Percentiles rank a stretch among this genome's conserved stretches.
Conservation (phyloP, 2,888 invertebrate genomes). For the Cinara cedri region DNA sequence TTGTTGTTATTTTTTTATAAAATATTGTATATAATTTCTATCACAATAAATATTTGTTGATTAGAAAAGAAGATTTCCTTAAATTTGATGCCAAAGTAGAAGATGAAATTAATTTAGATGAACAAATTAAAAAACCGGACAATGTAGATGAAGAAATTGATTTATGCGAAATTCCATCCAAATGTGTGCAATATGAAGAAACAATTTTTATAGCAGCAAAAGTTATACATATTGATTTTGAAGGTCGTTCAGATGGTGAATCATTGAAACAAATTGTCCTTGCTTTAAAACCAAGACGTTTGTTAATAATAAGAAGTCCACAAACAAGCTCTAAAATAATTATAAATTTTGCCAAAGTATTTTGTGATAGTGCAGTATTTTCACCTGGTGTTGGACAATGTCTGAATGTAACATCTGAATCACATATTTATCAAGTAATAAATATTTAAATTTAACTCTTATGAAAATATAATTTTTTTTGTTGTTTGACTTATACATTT, state of each 20-base stretch:
- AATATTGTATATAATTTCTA: too few species aligned
- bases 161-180: constrained; percentile 83
- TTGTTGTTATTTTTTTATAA: too few species aligned
- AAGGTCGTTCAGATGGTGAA: constrained; percentile 89
- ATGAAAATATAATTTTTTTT: constrained; percentile 19
- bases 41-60: background rate
- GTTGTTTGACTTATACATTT: constrained; percentile 35
- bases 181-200: constrained; percentile 79
- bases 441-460: background rate
- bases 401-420: constrained; percentile 96
- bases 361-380: constrained; percentile 78
- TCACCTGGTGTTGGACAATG: constrained; percentile 80
- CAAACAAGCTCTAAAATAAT: constrained; percentile 73
- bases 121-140: background rate
- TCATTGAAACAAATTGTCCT: constrained; percentile 81
- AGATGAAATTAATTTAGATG: background rate
- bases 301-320: constrained; percentile 79
- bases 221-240: constrained; percentile 94
- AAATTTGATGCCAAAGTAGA: constrained; percentile 20
- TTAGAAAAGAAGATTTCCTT: constrained; percentile 44
- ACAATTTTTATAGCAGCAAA: constrained; percentile 81
- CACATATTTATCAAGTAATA: constrained; percentile 95
- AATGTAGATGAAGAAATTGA: constrained; percentile 63
- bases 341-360: constrained; percentile 71
- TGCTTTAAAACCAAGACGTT: constrained; percentile 79